Base-by-base conservation (phyloP, 2,113 vertebrate genomes). In the Corydoras maculifer region DNA sequence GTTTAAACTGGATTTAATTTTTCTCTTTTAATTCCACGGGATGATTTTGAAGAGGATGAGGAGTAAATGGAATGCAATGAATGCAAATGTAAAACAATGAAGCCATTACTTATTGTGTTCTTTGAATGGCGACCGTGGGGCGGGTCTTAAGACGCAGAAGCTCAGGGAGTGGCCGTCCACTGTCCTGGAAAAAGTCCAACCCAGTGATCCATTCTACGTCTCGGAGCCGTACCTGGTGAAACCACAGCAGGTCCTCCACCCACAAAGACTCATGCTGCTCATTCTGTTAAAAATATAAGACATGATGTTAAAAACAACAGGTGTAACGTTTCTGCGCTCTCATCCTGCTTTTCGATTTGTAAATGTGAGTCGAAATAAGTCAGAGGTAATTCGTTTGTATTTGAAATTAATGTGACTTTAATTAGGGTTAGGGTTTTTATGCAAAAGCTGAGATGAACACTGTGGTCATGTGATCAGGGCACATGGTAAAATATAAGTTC, bases 161-260 rank as follows among this genome's bases (percentile, higher is more conserved):
- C 73, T 91, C 90, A 50, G 84, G 0, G 62, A 90, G 29, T 72
- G 87, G 83, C 49, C 72, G 82, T 9, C 1, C n/a, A 72, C 88
- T 89, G 18, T 70, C 82, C 54, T 86, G 85, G 32, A 87, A 90
- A 18, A 91, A 86, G 70, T 91, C 86, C 74, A 91, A 31, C 14
- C 90, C 90, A 0, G 89, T 84, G 68, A 90, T 80, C 87, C 82
- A 86, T 72, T 91, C 90, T 0, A 91, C 80, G 53, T 91, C 90
- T 72, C 81, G 73, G 68, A 91, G 87, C 0, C 88, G 84, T 2
- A 84, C 68, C 31, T 87, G 87, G 60, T 91, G 90, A 75, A 91
- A 89, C 90, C 89, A 90, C 62, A 91, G 74, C 58, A 81, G 82
- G 58, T 90, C 85, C 50, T 91, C 90, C 2, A 86, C 88, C 89